Base-by-base conservation (phyloP, 2,797 vertebrate species). In the Dromococcyx pavoninus region DNA sequence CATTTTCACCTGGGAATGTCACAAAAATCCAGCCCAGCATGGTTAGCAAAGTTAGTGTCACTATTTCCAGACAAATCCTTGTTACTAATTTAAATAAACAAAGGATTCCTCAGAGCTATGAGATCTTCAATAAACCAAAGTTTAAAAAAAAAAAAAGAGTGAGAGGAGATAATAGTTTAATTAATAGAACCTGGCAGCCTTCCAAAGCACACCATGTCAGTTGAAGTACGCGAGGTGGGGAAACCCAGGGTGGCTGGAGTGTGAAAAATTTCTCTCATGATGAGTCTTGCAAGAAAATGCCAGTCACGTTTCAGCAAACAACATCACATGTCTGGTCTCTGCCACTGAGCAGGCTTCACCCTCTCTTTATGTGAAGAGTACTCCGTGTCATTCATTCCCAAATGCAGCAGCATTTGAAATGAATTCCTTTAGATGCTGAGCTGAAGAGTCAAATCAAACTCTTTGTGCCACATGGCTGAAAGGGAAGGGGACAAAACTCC, bases 151-250 rank as follows among this genome's bases (percentile, higher is more conserved):
- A 48, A 33, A 28, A 13, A 15, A 18, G 5, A 57, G 37, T 0
- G n/a, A 62, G 43, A 44, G 82, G 86, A 97, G 97, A 98, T 97
- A 97, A 97, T 98, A 97, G 97, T 74, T 96, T 98, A 98, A 98
- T 98, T 98, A 98, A 97, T 92, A 96, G 95, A 97, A 80, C 8
- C 92, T 98, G 98, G 97, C 96, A 1, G 71, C 73, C 30, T 64
- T 97, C 98, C 98, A 98, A 97, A 93, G 94, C 73, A 97, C 79
- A 95, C 95, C 32, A 9, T 94, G 95, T 95, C 96, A 93, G 97
- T 94, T 97, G 95, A 96, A 96, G 95, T 62, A 96, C 93, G 95
- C 69, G 96, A 89, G 95, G 96, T 86, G 97, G 95, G 94, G 96
- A 90, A 97, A 93, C 94, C 94, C 57, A 22, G 88, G 77, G 87